Conservation (phyloP, 2,888 invertebrate species). For the Acanthosoma haemorrhoidale region DNA sequence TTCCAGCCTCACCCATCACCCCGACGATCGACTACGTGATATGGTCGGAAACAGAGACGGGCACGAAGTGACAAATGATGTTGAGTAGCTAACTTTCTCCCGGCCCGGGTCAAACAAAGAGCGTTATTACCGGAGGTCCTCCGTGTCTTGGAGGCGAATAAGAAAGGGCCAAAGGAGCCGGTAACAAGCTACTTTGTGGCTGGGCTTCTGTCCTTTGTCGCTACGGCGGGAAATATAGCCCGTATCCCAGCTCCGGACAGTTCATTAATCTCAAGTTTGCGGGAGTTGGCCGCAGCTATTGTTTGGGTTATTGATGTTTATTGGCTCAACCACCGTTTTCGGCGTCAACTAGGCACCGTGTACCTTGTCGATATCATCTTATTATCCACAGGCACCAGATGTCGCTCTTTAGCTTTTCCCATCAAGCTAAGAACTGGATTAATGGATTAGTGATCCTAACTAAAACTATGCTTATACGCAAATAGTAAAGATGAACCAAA, state of each 20-base stretch:
- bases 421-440: too few relatives aligned
- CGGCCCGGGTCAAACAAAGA: background rate
- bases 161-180: background rate
- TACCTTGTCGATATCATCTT: background rate
- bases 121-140: background rate
- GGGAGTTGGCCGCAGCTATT: background rate
- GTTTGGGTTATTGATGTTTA: slow-evolving; percentile 8
- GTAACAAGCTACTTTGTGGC: slow-evolving; percentile 12
- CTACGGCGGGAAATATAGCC: background rate
- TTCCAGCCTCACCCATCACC: background rate
- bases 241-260: background rate
- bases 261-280: slow-evolving; percentile 9
- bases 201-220: background rate
- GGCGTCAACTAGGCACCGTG: background rate
- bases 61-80: slow-evolving; percentile 1
- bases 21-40: background rate
- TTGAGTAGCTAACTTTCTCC: background rate
- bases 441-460: too few relatives aligned
- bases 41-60: background rate
- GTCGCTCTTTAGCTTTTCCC: too few relatives aligned
- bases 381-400: too few relatives aligned
- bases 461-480: too few relatives aligned
- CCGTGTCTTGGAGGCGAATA: background rate
- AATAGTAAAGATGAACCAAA: too few relatives aligned
- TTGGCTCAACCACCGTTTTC: background rate